Evolutionary conservation across 1,140 invertebrate genomes (phyloP).

Genomic region (Zaprionus capensis): DNA sequence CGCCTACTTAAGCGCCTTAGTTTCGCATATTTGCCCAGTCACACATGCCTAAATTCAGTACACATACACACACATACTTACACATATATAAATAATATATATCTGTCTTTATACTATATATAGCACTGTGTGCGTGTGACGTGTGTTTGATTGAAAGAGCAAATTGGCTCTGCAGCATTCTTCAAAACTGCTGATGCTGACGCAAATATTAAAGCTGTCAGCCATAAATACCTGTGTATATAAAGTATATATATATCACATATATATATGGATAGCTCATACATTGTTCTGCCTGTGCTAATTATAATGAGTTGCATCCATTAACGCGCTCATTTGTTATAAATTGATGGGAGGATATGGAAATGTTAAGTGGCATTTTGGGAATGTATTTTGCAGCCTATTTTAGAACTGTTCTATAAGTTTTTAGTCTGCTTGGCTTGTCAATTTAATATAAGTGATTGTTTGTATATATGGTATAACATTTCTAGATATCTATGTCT

Average conservation of each 20-base stretch:
- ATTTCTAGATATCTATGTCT: no score
- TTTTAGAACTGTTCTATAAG: neutral
- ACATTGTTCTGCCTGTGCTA: neutral
- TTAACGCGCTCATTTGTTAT: neutral
- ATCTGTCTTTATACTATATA: neutral
- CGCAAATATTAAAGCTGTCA: neutral
- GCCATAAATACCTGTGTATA: neutral
- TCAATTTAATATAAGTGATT: no score
- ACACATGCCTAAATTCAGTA: neutral
- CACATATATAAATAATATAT: neutral
- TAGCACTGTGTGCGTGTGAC: neutral
- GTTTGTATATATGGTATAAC: no score
- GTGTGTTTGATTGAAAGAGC: neutral
- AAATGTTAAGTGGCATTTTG: neutral
- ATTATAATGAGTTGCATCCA: neutral
- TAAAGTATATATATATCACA: neutral
- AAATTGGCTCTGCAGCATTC: neutral
- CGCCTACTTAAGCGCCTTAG: conserved; percentile 27
- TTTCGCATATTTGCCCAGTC: conserved; percentile 6
- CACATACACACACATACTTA: neutral
- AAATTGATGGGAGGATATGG: neutral
- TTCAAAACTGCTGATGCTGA: neutral
- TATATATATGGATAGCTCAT: neutral
- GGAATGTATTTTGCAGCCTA: no score
- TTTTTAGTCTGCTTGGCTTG: neutral